phyloP scores from a whole-genome alignment of 2,113 vertebrate species.

The Neopipo cinnamomea region DNA sequence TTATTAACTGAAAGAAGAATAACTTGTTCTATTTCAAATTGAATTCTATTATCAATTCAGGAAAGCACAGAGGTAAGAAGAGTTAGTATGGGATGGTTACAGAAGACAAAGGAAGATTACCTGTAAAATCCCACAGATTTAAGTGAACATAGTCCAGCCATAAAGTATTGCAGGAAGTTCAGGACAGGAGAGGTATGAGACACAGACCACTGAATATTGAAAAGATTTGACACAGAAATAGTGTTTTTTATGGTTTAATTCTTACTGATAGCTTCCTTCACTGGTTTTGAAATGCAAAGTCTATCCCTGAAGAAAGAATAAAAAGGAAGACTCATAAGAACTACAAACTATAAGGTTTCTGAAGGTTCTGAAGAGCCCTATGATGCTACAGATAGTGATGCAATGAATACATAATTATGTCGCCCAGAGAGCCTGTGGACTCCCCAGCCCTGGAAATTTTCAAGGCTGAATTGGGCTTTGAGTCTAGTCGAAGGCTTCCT shows the following conservation, averaged over 20 bases:
- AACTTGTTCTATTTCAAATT: not conserved
- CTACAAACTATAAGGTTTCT: not conserved
- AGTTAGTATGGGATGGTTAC: not conserved
- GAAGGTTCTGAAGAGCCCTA: not conserved
- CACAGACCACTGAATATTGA: not conserved
- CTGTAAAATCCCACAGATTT: not conserved
- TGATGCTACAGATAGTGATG: not conserved
- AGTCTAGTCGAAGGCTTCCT: not conserved
- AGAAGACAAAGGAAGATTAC: not conserved
- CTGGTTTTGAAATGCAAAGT: not conserved
- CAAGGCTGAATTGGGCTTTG: not conserved
- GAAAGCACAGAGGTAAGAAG: not conserved
- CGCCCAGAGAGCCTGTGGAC: not conserved
- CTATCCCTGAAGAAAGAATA: not conserved
- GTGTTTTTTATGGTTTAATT: not conserved
- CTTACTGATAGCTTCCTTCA: not conserved
- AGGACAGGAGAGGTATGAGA: not conserved
- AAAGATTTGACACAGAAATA: not conserved
- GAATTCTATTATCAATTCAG: not conserved
- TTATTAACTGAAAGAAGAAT: not conserved
- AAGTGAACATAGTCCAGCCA: not conserved
- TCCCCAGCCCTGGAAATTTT: not conserved
- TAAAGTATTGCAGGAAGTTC: not conserved
- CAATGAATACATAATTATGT: not conserved
- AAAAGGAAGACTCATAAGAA: not conserved